phyloP scores from a whole-genome alignment of 1,140 invertebrate species.

The Brachionus angularis region DNA sequence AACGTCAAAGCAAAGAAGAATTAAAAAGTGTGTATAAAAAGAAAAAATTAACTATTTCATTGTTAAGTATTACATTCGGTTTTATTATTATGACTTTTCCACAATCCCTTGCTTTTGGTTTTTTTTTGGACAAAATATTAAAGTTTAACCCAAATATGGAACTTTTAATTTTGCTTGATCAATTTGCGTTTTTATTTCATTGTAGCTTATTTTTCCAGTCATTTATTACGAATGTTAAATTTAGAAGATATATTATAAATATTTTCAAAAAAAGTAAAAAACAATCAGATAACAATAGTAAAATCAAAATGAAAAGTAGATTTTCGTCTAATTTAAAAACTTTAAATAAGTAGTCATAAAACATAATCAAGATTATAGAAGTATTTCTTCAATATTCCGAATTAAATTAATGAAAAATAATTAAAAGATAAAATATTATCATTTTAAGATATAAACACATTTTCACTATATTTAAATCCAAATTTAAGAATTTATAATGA shows the following conservation, averaged over 20 bases:
- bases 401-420: too few relatives aligned
- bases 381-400: too few relatives aligned
- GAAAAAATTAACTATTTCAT: not conserved
- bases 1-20: not conserved
- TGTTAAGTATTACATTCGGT: slow-evolving; percentile 21
- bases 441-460: too few relatives aligned
- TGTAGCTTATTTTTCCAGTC: not conserved
- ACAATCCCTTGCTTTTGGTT: slow-evolving; percentile 9
- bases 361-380: too few relatives aligned
- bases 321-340: too few relatives aligned
- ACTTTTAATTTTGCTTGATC: not conserved
- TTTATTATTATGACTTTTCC: slow-evolving; percentile 34
- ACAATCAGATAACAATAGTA: too few relatives aligned
- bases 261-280: too few relatives aligned
- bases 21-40: not conserved
- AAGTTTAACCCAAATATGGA: not conserved
- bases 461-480: too few relatives aligned
- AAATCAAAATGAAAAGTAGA: too few relatives aligned
- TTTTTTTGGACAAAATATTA: not conserved
- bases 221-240: slow-evolving; percentile 22
- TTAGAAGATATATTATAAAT: slow-evolving; percentile 29
- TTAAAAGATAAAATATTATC: too few relatives aligned
- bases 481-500: too few relatives aligned
- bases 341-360: too few relatives aligned
- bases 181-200: slow-evolving; percentile 13